Conservation (phyloP, 1,140 invertebrate species). For the Drosophila bocqueti region DNA sequence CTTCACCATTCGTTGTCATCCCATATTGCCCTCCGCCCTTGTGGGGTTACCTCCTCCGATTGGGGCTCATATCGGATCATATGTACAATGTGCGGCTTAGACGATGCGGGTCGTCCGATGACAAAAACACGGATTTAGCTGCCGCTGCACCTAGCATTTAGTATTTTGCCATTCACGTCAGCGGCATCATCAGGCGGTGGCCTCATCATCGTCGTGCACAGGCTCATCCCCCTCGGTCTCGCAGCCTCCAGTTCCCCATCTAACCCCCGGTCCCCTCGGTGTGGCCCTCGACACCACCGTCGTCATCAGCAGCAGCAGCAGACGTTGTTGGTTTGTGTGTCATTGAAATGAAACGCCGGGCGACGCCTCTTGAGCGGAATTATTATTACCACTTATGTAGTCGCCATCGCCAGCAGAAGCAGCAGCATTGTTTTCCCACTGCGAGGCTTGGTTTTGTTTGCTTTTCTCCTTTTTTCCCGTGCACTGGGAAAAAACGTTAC, state of each 20-base stretch:
- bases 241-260: not conserved
- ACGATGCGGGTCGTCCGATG: conserved; percentile 50
- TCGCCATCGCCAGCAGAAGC: conserved; percentile 53
- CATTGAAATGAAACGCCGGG: conserved; percentile 82
- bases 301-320: conserved; percentile 6
- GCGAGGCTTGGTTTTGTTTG: conserved; percentile 61
- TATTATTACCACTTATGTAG: conserved; percentile 83
- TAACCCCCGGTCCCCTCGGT: not conserved
- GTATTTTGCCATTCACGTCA: conserved; percentile 51
- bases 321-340: conserved; percentile 76
- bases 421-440: conserved; percentile 75
- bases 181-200: conserved; percentile 37
- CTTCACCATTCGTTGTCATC: conserved; percentile 8
- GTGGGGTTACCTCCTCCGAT: conserved; percentile 5
- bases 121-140: conserved; percentile 58
- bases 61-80: conserved; percentile 40
- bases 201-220: conserved; percentile 28
- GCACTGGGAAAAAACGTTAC: conserved; percentile 1
- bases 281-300: conserved; percentile 29
- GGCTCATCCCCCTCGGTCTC: not conserved
- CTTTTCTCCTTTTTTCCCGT: conserved; percentile 46
- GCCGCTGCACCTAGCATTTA: conserved; percentile 49
- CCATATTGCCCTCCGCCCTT: not conserved
- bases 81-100: conserved; percentile 31
- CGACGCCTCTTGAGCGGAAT: conserved; percentile 83